Evolutionary conservation across 2,113 vertebrate species (phyloP), one percentile per base, ranked within the genome.

Genomic region (Melospiza georgiana): DNA sequence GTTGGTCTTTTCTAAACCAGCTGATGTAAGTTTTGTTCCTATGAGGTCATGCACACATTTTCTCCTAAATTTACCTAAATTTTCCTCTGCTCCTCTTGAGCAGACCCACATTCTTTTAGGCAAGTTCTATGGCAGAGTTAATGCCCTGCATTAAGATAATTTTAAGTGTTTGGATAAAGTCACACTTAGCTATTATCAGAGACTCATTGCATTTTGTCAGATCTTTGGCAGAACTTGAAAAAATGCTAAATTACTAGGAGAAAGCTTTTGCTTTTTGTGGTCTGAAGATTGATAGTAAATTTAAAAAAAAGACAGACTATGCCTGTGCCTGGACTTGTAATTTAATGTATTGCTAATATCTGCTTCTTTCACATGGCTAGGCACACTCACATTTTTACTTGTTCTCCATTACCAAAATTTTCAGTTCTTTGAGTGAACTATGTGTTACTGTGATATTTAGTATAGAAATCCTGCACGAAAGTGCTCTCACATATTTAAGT

Each of bases 391-490:
- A 39, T 9, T 93, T 69, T 43, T 31, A 16, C 85, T 96, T 92
- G 30, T 49, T 90, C 51, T 90, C 87, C 83, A 46, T 92, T 93
- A 87, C 7, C 25, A 67, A 69, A 69, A 67, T 69, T 63, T 81
- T 79, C 43, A 62, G 35, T 66, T 67, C 11, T 85, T 86, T 68
- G 43, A 49, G 48, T n/a, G 68, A 89, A 87, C 66, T 59, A 44
- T 67, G 37, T 82, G 63, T 88, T 89, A n/a, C 81, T 87, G 71
- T 92, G 78, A 90, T 48, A 73, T 93, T 75, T 91, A 90, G 84
- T 89, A 76, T 58, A 81, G 78, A 92, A 84, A 86, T 49, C 12
- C 63, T 66, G 27, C 35, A 75, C 39, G 67, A 80, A 93, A n/a
- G 39, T 25, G 28, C 43, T 90, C 65, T 86, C 73, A 68, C 49